phyloP scores from a whole-genome alignment of 1,140 invertebrate genomes.

The Diachasma alloeum region DNA sequence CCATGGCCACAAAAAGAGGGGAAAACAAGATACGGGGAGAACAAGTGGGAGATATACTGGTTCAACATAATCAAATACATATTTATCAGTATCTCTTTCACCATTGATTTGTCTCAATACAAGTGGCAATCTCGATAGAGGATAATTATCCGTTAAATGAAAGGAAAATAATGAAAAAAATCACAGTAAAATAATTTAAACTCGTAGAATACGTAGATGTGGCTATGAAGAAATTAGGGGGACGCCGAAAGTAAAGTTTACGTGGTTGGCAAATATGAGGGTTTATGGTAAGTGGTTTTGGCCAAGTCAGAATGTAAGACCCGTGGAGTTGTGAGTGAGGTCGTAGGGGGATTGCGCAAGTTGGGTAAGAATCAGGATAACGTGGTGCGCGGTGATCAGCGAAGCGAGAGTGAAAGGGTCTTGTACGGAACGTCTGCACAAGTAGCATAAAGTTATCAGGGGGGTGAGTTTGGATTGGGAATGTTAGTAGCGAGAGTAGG shows the following conservation, averaged over 20 bases:
- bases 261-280: not conserved
- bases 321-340: not conserved
- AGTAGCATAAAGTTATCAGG: not conserved
- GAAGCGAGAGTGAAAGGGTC: conserved; percentile 13
- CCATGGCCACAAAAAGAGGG: not conserved
- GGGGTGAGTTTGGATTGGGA: not conserved
- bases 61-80: not conserved
- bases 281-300: not conserved
- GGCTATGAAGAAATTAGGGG: not conserved
- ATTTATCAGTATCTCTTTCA: not conserved
- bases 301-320: conserved; percentile 1
- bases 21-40: not conserved
- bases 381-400: not conserved
- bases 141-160: not conserved
- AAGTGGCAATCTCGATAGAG: not conserved
- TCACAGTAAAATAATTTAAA: too few relatives aligned
- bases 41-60: not conserved
- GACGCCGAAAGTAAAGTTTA: not conserved
- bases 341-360: not conserved
- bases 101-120: too few relatives aligned
- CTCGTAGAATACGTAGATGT: not conserved
- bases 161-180: not conserved
- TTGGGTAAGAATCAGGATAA: conserved; percentile 10
- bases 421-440: not conserved
- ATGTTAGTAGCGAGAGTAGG: not conserved